Percentiles rank a stretch among this genome's conserved stretches.
These are phyloP conservation scores for Zaprionus lachaisei DNA, from an alignment of 1,140 invertebrate species.

Conservation along the genomic window DNA sequence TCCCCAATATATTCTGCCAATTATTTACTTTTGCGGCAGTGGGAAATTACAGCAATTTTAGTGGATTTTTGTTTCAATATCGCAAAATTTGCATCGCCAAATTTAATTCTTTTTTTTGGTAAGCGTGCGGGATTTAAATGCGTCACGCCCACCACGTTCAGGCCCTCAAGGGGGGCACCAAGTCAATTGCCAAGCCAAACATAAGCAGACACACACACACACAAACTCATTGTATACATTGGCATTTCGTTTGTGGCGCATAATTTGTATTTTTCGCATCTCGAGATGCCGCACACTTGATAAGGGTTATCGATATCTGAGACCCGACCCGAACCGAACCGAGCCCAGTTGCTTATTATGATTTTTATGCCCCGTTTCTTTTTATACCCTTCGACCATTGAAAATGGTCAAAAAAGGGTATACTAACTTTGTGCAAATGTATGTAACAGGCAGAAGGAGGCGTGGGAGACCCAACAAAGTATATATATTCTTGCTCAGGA, in stretches of 20 bases:
- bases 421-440: too few relatives aligned
- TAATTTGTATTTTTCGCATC: conserved; percentile 68
- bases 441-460: too few relatives aligned
- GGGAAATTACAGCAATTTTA: conserved; percentile 70
- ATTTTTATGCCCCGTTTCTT: conserved; percentile 21
- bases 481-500: too few relatives aligned
- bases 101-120: conserved; percentile 1
- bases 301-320: conserved; percentile 70
- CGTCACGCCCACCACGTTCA: conserved; percentile 51
- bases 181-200: conserved; percentile 24
- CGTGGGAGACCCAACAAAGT: too few relatives aligned
- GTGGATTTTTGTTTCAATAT: conserved; percentile 35
- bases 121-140: conserved; percentile 44
- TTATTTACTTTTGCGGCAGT: conserved; percentile 9
- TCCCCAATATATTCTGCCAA: neutral
- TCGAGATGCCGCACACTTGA: conserved; percentile 65
- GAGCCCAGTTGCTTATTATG: conserved; percentile 40
- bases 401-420: too few relatives aligned
- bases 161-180: conserved; percentile 27
- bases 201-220: conserved; percentile 20
- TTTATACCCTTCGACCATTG: too few relatives aligned
- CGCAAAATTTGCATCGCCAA: conserved; percentile 48
- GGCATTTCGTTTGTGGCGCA: conserved; percentile 50
- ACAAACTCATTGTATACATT: conserved; percentile 18
- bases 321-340: conserved; percentile 18